Evolutionary conservation across 2,888 invertebrate species (phyloP).

Genomic region (Seira ritae): DNA sequence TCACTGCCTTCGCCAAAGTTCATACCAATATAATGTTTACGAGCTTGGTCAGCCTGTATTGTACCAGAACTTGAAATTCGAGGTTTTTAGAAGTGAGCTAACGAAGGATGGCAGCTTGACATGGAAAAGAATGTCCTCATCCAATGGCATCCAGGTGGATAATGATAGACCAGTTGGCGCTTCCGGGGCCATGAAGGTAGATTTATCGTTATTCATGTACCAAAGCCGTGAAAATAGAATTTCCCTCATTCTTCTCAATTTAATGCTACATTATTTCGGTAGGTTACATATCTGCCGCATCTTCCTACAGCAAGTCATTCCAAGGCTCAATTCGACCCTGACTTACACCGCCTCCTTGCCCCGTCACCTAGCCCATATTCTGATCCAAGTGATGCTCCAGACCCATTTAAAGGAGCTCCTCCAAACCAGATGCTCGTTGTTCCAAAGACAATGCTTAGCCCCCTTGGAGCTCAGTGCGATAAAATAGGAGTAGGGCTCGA

Average conservation of each 20-base stretch:
- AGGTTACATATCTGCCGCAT: constrained; percentile 33
- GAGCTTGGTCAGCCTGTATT: constrained; percentile 26
- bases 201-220: too few relatives aligned
- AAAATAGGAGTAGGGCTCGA: constrained; percentile 25
- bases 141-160: constrained; percentile 19
- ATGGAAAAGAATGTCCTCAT: constrained; percentile 31
- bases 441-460: constrained; percentile 34
- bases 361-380: constrained; percentile 11
- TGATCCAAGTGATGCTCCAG: constrained; percentile 3
- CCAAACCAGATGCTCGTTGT: constrained; percentile 35
- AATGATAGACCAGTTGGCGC: constrained; percentile 26
- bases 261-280: not conserved
- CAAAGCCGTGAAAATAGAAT: too few relatives aligned
- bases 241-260: too few relatives aligned
- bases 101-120: constrained; percentile 16
- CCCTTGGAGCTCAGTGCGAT: constrained; percentile 30
- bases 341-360: constrained; percentile 16
- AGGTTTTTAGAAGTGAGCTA: constrained; percentile 28
- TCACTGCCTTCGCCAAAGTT: constrained; percentile 35
- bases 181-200: constrained; percentile 33
- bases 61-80: constrained; percentile 26
- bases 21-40: constrained; percentile 42
- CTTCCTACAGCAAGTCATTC: not conserved
- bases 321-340: not conserved
- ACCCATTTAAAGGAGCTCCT: constrained; percentile 9